A percentile compares a stretch with the other conserved stretches of the same genome.
phyloP scores from a whole-genome alignment of 2,797 vertebrate species.

The Octomys mimax region DNA sequence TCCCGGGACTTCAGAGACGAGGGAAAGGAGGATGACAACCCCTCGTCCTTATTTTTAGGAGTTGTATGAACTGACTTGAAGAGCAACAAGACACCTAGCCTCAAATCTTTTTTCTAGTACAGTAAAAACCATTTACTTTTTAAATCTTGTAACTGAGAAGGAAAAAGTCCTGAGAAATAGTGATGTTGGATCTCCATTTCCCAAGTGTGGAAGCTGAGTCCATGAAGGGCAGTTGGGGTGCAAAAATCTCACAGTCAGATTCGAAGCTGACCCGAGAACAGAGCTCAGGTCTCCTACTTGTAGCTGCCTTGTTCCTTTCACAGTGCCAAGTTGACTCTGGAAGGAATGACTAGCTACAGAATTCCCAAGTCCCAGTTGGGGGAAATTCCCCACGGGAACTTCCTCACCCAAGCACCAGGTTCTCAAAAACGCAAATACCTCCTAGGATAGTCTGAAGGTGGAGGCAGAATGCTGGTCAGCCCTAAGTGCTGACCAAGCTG shows the following conservation, averaged over 20 bases:
- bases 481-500: not conserved
- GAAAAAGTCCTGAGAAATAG: not conserved
- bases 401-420: not conserved
- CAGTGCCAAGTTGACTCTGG: not conserved
- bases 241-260: not conserved
- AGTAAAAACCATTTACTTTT: not conserved
- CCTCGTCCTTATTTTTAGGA: not conserved
- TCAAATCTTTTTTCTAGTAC: not conserved
- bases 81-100: not conserved
- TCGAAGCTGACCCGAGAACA: not conserved
- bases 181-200: not conserved
- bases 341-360: constrained; percentile 33
- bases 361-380: constrained; percentile 49
- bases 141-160: not conserved
- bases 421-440: not conserved
- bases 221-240: not conserved
- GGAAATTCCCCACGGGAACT: constrained; percentile 54
- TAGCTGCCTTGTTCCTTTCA: not conserved
- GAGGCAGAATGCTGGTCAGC: not conserved
- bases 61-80: not conserved
- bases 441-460: not conserved
- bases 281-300: not conserved
- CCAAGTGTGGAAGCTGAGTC: constrained; percentile 34
- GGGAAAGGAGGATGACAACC: too few species aligned
- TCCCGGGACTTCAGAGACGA: not conserved